Evolutionary conservation across 2,888 invertebrate species (phyloP).

Genomic region (Flexamia atlantica): DNA sequence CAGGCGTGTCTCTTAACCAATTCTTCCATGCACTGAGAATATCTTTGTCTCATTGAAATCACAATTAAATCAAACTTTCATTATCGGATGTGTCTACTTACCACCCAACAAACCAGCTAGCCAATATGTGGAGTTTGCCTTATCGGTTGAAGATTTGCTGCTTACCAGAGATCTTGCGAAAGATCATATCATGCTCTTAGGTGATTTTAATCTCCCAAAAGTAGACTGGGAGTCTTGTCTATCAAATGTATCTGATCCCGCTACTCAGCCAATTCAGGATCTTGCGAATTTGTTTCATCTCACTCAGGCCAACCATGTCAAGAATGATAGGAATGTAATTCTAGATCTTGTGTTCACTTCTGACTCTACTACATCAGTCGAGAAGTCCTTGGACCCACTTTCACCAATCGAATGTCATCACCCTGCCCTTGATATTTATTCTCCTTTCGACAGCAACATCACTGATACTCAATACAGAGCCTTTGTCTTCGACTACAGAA

Average conservation of each 20-base stretch:
- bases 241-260: not conserved
- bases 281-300: conserved; percentile 1
- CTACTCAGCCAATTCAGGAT: not conserved
- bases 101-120: too few species aligned
- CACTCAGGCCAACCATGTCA: not conserved
- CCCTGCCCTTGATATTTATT: not conserved
- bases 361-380: not conserved
- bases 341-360: conserved; percentile 2
- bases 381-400: not conserved
- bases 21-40: too few species aligned
- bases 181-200: not conserved
- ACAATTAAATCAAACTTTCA: too few species aligned
- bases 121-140: too few species aligned
- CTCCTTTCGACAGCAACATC: not conserved
- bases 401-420: not conserved
- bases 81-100: too few species aligned
- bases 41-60: too few species aligned
- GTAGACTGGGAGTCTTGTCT: not conserved
- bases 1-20: too few species aligned
- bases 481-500: not conserved
- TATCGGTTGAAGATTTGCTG: too few species aligned
- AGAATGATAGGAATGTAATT: conserved; percentile 3
- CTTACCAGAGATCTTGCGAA: too few species aligned
- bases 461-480: not conserved
- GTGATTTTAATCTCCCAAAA: conserved; percentile 14